Percentiles rank a stretch among this genome's conserved stretches.
Evolutionary conservation across 2,888 invertebrate genomes (phyloP).

Genomic region (Agonum fuliginosum): DNA sequence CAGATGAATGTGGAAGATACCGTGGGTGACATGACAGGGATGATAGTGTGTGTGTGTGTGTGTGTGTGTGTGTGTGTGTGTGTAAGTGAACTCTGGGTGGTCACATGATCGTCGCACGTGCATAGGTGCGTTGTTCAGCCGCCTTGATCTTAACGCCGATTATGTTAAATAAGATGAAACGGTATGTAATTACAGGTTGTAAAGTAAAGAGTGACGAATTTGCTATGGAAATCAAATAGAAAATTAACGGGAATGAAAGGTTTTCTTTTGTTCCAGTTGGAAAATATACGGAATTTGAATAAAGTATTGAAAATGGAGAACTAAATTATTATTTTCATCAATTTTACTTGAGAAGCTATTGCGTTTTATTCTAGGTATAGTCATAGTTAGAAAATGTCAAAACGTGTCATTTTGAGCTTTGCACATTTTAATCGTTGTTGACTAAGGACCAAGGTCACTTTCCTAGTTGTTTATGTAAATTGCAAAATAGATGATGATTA

Average conservation of each 20-base stretch:
- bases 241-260: background rate
- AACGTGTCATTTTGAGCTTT: no score
- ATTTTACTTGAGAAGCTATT: no score
- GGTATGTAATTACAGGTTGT: background rate
- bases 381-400: no score
- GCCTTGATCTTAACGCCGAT: constrained; percentile 1
- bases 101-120: background rate
- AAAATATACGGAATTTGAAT: no score
- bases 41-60: no score
- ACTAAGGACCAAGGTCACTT: background rate
- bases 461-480: background rate
- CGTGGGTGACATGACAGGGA: no score
- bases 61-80: constrained; percentile 2
- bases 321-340: no score
- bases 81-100: background rate
- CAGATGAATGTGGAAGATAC: no score
- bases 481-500: background rate
- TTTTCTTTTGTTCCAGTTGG: no score
- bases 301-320: no score
- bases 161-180: background rate
- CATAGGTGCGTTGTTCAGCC: background rate
- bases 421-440: no score
- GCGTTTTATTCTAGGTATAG: no score
- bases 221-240: background rate
- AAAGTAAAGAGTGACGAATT: background rate